Conservation (phyloP, 2,113 vertebrate species). For the Marmota flaviventris region DNA sequence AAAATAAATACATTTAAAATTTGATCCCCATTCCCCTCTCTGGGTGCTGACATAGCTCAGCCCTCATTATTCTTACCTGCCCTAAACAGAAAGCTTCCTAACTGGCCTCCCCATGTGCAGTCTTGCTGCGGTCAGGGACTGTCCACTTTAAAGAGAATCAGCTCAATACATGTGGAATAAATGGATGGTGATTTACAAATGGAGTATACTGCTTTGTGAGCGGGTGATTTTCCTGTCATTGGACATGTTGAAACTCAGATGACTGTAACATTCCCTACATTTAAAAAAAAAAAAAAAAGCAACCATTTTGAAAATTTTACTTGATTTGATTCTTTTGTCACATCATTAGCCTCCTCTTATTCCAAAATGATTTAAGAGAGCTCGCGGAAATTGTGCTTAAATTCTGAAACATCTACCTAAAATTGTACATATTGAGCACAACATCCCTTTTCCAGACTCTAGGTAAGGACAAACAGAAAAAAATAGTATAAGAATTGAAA, state of each 20-base stretch:
- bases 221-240: background rate
- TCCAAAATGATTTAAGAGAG: background rate
- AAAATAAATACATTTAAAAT: background rate
- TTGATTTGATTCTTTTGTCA: conserved; percentile 14
- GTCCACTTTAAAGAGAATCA: background rate
- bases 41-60: background rate
- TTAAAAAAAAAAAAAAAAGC: background rate
- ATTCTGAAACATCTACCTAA: background rate
- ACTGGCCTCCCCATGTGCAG: background rate
- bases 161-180: background rate
- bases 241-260: conserved; percentile 26
- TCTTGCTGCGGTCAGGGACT: background rate
- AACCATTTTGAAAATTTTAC: conserved; percentile 10
- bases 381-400: background rate
- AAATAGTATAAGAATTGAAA: background rate
- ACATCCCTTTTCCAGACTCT: background rate
- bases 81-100: background rate
- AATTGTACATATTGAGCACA: background rate
- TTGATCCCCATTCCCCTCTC: background rate
- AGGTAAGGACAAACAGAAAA: background rate
- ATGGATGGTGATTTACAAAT: background rate
- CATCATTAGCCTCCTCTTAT: background rate
- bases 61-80: background rate
- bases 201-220: background rate
- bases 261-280: background rate